A percentile compares a stretch with the other conserved stretches of the same genome.
Conservation (phyloP, 2,888 invertebrate species). For the Thecophora atra region DNA sequence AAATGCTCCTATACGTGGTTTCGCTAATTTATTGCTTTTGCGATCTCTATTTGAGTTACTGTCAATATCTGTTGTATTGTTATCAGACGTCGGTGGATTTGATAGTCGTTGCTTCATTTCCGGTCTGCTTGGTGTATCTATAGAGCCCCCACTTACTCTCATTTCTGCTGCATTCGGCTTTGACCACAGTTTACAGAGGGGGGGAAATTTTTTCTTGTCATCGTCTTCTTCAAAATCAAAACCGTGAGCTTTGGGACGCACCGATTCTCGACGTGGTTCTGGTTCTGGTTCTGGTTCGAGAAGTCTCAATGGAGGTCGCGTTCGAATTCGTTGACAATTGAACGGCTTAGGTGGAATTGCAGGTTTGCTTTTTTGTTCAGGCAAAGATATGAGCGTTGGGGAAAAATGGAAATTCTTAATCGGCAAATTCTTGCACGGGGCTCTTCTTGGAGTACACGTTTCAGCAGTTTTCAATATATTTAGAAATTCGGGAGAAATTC, state of each 20-base stretch:
- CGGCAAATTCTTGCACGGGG: too few species aligned
- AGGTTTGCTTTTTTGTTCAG: neutral
- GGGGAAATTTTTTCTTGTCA: neutral
- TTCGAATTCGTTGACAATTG: too few species aligned
- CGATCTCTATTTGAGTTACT: too few species aligned
- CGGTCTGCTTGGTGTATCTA: neutral
- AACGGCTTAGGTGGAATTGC: too few species aligned
- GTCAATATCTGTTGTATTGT: too few species aligned
- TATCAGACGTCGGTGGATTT: neutral
- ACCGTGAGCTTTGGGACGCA: slow-evolving; percentile 27
- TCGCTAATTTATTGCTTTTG: too few species aligned
- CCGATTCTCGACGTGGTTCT: too few species aligned
- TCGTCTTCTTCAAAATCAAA: neutral
- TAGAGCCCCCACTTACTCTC: slow-evolving; percentile 22
- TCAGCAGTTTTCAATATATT: slow-evolving; percentile 51
- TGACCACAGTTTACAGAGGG: slow-evolving; percentile 25
- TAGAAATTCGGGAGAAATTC: slow-evolving; percentile 56
- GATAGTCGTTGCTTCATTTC: neutral
- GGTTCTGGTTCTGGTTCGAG: neutral
- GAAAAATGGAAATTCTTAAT: neutral
- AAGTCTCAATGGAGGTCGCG: too few species aligned
- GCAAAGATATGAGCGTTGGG: neutral
- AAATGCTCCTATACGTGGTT: neutral
- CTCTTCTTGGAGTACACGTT: neutral
- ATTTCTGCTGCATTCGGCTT: slow-evolving; percentile 30